Percentiles rank a stretch among this genome's conserved stretches.
phyloP scores from a whole-genome alignment of 2,888 invertebrate genomes.

The Amphipyra berbera region DNA sequence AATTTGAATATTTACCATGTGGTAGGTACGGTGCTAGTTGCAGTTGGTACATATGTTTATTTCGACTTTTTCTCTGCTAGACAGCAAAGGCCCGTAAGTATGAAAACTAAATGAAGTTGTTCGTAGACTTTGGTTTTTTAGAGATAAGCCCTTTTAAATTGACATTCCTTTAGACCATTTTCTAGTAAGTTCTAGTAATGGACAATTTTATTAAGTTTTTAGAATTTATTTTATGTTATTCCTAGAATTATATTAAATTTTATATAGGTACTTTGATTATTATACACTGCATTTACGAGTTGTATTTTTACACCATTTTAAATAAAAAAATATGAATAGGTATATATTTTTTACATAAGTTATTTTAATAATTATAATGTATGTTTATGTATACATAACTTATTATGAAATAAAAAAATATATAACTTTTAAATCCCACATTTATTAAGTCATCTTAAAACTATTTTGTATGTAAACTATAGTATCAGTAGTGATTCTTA shows the following conservation, averaged over 20 bases:
- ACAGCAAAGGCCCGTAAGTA: conserved; percentile 75
- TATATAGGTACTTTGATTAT: too few species aligned
- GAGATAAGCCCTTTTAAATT: too few species aligned
- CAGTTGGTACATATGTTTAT: conserved; percentile 81
- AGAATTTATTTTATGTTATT: conserved; percentile 18
- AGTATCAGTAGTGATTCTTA: conserved; percentile 40
- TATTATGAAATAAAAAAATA: conserved; percentile 21
- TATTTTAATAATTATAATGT: not conserved
- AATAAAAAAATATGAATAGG: not conserved
- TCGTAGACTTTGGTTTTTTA: too few species aligned
- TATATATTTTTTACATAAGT: too few species aligned
- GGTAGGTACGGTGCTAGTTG: conserved; percentile 77
- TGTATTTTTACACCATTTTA: conserved; percentile 13
- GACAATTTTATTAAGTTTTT: conserved; percentile 19
- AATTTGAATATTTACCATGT: conserved; percentile 79
- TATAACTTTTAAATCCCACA: conserved; percentile 37
- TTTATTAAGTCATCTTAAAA: conserved; percentile 62
- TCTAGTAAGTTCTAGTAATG: conserved; percentile 6
- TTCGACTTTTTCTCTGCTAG: conserved; percentile 78
- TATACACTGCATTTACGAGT: conserved; percentile 27
- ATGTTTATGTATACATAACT: not conserved
- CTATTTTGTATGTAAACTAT: conserved; percentile 44
- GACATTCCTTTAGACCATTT: conserved; percentile 27
- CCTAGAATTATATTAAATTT: conserved; percentile 9
- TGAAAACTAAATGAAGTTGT: conserved; percentile 61